Base-by-base conservation (phyloP, 2,113 vertebrate species). In the Actenoides lindsayi region DNA sequence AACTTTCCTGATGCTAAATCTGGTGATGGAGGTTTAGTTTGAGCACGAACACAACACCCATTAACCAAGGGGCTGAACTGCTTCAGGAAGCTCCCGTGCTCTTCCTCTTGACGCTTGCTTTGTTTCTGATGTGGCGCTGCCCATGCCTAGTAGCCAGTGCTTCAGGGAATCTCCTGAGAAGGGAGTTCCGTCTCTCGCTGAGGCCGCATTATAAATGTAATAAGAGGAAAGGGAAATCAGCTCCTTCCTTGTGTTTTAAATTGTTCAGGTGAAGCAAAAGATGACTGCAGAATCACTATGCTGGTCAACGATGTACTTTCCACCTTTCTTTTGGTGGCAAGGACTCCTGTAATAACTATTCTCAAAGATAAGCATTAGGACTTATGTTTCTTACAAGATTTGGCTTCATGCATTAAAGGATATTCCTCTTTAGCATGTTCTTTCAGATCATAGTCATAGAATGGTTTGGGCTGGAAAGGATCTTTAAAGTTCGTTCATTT, bases 121-220 rank as follows among this genome's bases (percentile, higher is more conserved):
- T 39, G 21, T 41, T 84, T 76, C 42, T 71, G 23, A 24, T 20
- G 11, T 39, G 14, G 57, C 88, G 18, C 18, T 71, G 21, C 46
- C 39, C 67, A 30, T 71, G 7, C 71, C 64, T 56, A 67, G 28
- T 21, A 64, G 50, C 18, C 57, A 23, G 41, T 56, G 74, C 23
- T 50, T 74, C 54, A 30, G 28, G 37, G 50, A 18, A 20, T 64
- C 51, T 39, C 44, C 27, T 1, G 25, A 62, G 30, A 23, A 1
- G 2, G 3, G 28, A 44, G 42, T 39, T 87, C 14, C 2, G 0
- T 59, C 37, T 82, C 0, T 41, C 37, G 37, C 30, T 28, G 25
- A 27, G 35, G 28, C 35, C 17, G 1, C 9, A 42, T 35, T 57
- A 27, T 6, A 0, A 27, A 9, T 9, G 2, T 33, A 13, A 57